phyloP scores from a whole-genome alignment of 2,797 vertebrate genomes.

The Erpetoichthys calabaricus region DNA sequence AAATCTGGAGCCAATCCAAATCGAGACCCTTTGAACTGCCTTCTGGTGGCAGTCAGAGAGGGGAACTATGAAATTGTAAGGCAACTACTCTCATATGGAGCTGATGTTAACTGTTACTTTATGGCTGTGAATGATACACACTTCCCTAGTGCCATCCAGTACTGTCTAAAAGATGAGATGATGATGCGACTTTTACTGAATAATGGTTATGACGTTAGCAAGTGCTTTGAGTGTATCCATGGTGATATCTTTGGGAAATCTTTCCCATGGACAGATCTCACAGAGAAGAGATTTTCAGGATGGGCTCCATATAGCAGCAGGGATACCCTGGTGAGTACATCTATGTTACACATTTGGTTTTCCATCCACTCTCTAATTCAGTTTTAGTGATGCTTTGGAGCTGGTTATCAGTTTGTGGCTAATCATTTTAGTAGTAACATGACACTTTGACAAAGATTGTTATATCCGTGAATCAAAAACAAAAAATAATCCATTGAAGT shows the following conservation, averaged over 20 bases:
- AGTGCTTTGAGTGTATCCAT: slow-evolving; percentile 68
- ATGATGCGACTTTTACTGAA: slow-evolving; percentile 77
- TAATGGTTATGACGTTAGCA: slow-evolving; percentile 56
- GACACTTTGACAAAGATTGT: too few relatives aligned
- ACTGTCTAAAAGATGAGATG: slow-evolving; percentile 66
- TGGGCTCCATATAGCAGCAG: slow-evolving; percentile 67
- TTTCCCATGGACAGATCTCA: slow-evolving; percentile 41
- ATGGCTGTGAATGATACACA: slow-evolving; percentile 59
- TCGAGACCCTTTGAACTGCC: slow-evolving; percentile 65
- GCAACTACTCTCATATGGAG: slow-evolving; percentile 56
- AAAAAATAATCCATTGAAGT: too few relatives aligned
- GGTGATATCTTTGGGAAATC: slow-evolving; percentile 46
- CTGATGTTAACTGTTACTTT: slow-evolving; percentile 75
- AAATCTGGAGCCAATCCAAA: slow-evolving; percentile 60
- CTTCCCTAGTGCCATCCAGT: slow-evolving; percentile 76
- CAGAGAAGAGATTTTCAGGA: slow-evolving; percentile 38
- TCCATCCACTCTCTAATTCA: background rate
- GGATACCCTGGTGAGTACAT: slow-evolving; percentile 67
- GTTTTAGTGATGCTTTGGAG: background rate
- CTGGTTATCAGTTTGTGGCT: too few relatives aligned
- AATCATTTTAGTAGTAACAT: too few relatives aligned
- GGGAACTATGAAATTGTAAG: slow-evolving; percentile 58
- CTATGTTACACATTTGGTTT: background rate
- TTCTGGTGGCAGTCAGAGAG: slow-evolving; percentile 68
- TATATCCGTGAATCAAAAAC: too few relatives aligned